Percentiles rank a stretch among this genome's conserved stretches.
phyloP scores from a whole-genome alignment of 1,140 invertebrate genomes.

The Drosophila nebulosa region DNA sequence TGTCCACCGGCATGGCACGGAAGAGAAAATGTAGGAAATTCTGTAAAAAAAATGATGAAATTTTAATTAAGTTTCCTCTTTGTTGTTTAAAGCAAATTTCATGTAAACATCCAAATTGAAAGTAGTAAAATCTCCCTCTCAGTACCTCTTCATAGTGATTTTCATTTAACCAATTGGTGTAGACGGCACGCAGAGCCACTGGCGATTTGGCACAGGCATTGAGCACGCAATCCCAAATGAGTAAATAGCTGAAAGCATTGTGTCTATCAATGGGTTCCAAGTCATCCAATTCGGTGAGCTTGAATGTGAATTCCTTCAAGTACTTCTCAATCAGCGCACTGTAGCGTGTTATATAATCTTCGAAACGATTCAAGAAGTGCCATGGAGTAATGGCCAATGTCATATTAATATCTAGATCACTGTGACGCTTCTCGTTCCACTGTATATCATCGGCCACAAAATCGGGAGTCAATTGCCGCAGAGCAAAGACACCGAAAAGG shows the following conservation, averaged over 20 bases:
- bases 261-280: conserved; percentile 60
- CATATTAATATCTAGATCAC: conserved; percentile 37
- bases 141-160: conserved; percentile 72
- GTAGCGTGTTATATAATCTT: conserved; percentile 81
- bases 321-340: conserved; percentile 57
- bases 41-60: conserved; percentile 49
- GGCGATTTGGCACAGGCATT: conserved; percentile 86
- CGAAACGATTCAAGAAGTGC: conserved; percentile 82
- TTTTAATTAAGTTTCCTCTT: too few species aligned
- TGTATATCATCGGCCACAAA: conserved; percentile 72
- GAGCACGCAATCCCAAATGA: conserved; percentile 89
- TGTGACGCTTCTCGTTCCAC: conserved; percentile 51
- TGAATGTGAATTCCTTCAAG: conserved; percentile 74
- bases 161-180: conserved; percentile 86
- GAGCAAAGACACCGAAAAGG: conserved; percentile 41
- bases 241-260: conserved; percentile 83
- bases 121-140: conserved; percentile 27
- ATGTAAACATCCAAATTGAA: conserved; percentile 37
- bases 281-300: conserved; percentile 66
- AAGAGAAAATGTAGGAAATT: conserved; percentile 76
- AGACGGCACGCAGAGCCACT: conserved; percentile 86
- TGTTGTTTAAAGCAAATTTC: conserved; percentile 35
- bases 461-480: conserved; percentile 52
- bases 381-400: conserved; percentile 43
- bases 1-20: conserved; percentile 75